Conservation (phyloP, 1,140 invertebrate genomes). For the Anoplophora glabripennis region DNA sequence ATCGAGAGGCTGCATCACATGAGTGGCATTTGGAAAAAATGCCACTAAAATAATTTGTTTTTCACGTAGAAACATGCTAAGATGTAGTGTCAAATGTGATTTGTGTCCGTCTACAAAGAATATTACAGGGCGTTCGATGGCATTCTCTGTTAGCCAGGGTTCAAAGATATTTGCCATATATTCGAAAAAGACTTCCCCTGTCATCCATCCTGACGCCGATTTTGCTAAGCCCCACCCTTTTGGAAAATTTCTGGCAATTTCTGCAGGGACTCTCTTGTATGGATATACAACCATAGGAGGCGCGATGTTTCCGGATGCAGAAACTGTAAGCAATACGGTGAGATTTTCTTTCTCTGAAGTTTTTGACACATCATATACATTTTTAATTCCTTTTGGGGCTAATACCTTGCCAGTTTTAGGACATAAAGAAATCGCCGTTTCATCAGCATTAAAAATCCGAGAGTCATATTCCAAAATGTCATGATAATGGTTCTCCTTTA, state of each 20-base stretch:
- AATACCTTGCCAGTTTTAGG: conserved; percentile 6
- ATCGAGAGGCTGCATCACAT: conserved; percentile 17
- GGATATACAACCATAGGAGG: conserved; percentile 27
- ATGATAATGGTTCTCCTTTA: background rate
- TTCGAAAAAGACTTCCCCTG: conserved; percentile 4
- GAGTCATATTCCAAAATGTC: background rate
- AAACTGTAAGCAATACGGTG: conserved; percentile 7
- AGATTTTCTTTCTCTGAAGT: background rate
- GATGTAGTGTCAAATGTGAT: conserved; percentile 44
- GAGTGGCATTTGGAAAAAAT: conserved; percentile 14
- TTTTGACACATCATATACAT: background rate
- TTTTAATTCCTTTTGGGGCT: background rate
- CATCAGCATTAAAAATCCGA: conserved; percentile 3
- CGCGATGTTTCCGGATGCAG: background rate
- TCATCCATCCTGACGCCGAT: conserved; percentile 46
- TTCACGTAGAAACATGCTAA: conserved; percentile 43
- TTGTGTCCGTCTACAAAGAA: conserved; percentile 50
- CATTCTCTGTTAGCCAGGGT: conserved; percentile 33
- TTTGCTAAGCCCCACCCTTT: conserved; percentile 39
- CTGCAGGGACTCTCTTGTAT: conserved; percentile 25
- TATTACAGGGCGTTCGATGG: conserved; percentile 32
- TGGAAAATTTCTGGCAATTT: conserved; percentile 33
- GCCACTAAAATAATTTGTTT: conserved; percentile 15
- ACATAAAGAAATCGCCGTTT: background rate
- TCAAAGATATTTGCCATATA: conserved; percentile 29